Conservation (phyloP, 2,113 vertebrate genomes). For the Deroptyus accipitrinus region DNA sequence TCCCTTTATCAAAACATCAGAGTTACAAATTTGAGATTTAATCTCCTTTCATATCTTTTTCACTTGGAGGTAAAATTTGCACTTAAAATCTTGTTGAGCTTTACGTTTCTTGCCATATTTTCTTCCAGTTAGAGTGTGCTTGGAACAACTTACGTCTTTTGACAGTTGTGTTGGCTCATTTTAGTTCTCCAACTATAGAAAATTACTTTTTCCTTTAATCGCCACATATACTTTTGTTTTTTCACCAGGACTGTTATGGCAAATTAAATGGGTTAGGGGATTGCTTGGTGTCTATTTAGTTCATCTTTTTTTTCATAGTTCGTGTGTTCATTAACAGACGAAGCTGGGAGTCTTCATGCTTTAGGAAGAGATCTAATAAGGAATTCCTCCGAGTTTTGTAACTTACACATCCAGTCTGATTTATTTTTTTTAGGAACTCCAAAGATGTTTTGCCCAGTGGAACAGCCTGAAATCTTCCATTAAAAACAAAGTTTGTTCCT, state of each 20-base stretch:
- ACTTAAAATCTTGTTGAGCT: not conserved
- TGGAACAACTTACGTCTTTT: not conserved
- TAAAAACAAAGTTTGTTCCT: not conserved
- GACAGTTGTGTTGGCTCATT: not conserved
- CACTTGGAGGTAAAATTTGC: not conserved
- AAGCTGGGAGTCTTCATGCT: not conserved
- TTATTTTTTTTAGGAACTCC: not conserved
- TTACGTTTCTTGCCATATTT: not conserved
- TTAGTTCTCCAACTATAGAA: not conserved
- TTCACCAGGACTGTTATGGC: not conserved
- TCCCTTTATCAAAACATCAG: not conserved
- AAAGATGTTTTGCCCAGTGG: not conserved
- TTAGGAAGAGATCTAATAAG: not conserved
- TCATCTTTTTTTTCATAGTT: not conserved
- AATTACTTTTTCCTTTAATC: not conserved
- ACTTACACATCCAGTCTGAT: not conserved
- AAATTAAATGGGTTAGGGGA: not conserved
- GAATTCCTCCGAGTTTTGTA: not conserved
- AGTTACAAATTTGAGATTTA: not conserved
- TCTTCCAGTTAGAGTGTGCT: not conserved
- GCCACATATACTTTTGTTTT: not conserved
- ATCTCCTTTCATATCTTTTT: not conserved
- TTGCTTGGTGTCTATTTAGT: not conserved
- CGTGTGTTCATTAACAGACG: not conserved
- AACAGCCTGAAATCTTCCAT: not conserved